Evolutionary conservation across 1,140 invertebrate species (phyloP).

Genomic region (Drosophila mauritiana): DNA sequence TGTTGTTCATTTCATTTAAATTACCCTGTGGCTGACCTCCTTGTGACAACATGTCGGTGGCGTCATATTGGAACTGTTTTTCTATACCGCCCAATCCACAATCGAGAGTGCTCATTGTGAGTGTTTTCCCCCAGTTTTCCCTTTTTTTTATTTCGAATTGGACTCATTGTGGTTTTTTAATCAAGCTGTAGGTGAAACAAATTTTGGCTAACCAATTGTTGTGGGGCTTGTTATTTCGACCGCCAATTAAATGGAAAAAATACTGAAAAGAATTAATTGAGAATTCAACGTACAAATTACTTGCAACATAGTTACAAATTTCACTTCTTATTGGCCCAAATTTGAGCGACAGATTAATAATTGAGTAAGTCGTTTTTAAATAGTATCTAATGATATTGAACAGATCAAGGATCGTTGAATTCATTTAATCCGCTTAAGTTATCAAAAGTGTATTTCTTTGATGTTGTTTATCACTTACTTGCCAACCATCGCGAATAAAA

Average conservation of each 20-base stretch:
- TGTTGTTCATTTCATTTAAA: slow-evolving; percentile 83
- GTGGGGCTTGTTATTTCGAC: slow-evolving; percentile 3
- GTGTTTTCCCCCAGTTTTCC: slow-evolving; percentile 34
- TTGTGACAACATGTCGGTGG: slow-evolving; percentile 70
- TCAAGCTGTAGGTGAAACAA: slow-evolving; percentile 77
- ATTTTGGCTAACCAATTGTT: slow-evolving; percentile 41
- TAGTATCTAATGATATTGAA: too few species aligned
- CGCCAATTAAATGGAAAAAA: slow-evolving; percentile 4
- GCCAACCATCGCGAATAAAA: slow-evolving; percentile 1
- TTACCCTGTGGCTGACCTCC: slow-evolving; percentile 80
- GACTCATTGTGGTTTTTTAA: slow-evolving; percentile 78
- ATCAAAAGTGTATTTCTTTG: neutral
- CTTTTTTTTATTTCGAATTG: slow-evolving; percentile 5
- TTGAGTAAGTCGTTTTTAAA: neutral
- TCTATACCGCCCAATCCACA: slow-evolving; percentile 52
- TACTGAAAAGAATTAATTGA: slow-evolving; percentile 3
- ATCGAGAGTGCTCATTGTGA: slow-evolving; percentile 71
- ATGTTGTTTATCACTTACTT: slow-evolving; percentile 9
- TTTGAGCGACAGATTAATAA: neutral
- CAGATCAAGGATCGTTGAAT: neutral
- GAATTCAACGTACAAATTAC: neutral
- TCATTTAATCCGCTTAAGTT: neutral
- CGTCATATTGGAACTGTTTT: slow-evolving; percentile 76
- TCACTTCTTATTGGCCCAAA: neutral
- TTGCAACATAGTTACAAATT: slow-evolving; percentile 7